These are phyloP conservation scores for Heliconius eleuchia DNA, from an alignment of 1,140 invertebrate species.

Conservation along the genomic window DNA sequence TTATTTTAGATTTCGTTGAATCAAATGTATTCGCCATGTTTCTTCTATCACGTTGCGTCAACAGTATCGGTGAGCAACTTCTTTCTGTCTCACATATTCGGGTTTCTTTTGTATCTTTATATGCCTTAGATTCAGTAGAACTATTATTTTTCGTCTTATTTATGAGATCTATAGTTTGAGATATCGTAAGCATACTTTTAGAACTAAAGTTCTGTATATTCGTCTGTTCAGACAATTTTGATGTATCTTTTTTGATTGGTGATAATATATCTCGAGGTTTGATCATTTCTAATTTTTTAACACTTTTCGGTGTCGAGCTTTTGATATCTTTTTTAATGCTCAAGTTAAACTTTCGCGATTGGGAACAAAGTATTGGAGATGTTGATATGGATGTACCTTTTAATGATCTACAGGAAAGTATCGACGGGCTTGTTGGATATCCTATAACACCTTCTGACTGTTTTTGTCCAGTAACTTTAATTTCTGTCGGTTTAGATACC, in stretches of 20 bases:
- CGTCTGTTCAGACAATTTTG: neutral
- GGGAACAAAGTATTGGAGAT: constrained; percentile 66
- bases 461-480: neutral
- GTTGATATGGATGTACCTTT: constrained; percentile 35
- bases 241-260: constrained; percentile 13
- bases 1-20: constrained; percentile 29
- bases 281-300: constrained; percentile 30
- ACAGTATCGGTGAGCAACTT: constrained; percentile 62
- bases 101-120: neutral
- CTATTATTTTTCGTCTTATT: constrained; percentile 46
- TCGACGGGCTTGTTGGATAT: constrained; percentile 57
- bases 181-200: constrained; percentile 69
- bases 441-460: neutral
- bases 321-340: constrained; percentile 48
- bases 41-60: constrained; percentile 53
- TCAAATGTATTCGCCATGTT: neutral
- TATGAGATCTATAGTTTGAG: constrained; percentile 68
- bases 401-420: constrained; percentile 55
- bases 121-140: neutral
- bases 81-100: neutral
- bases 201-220: constrained; percentile 35
- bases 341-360: constrained; percentile 52
- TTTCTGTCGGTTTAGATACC: neutral
- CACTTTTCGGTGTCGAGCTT: constrained; percentile 46
- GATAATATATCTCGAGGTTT: neutral